Base-by-base conservation (phyloP, 2,797 vertebrate genomes). In the Arrhamphus sclerolepis region DNA sequence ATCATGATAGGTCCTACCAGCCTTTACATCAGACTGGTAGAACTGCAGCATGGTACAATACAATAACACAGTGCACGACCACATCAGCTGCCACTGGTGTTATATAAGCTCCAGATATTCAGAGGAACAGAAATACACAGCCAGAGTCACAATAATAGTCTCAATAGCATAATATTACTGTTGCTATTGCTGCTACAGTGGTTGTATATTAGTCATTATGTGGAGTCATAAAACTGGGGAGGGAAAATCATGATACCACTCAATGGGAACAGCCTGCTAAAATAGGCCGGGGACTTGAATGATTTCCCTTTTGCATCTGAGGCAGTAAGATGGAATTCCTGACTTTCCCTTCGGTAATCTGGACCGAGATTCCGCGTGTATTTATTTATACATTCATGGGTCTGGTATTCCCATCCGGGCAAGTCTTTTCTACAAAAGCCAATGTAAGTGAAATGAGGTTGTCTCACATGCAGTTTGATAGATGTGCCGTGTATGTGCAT, bases 341-440 rank as follows among this genome's bases (percentile, higher is more conserved):
- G 79, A 70, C 80, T 82, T 79, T 63, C 58, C 66, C 75, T 87
- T 79, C 81, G 71, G 82, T 82, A 82, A 87, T 86, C 80, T 83
- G 75, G 78, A 87, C 87, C 86, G 77, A 87, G 73, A 89, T 88
- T 85, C 80, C 31, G 1, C 53, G 63, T 79, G 67, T 81, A 70
- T 86, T 88, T 83, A 85, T 85, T 89, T 81, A 88, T 84, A 80
- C 76, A 84, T 87, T 80, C 74, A 64, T 67, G 66, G 62, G 57
- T 41, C 54, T 67, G 48, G 55, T 73, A 58, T 77, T 78, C 56
- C 52, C 11, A 63, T 61, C 55, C 56, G 70, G 7, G 8, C 39
- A 21, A 61, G 52, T 56, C 57, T 50, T 70, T 66, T 49, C 74
- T 69, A 75, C 70, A 80, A 78, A 82, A 56, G 24, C 56, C 60